Percentiles rank a stretch among this genome's conserved stretches.
These are phyloP conservation scores for Rhagium mordax DNA, from an alignment of 2,888 invertebrate genomes.

Conservation along the genomic window DNA sequence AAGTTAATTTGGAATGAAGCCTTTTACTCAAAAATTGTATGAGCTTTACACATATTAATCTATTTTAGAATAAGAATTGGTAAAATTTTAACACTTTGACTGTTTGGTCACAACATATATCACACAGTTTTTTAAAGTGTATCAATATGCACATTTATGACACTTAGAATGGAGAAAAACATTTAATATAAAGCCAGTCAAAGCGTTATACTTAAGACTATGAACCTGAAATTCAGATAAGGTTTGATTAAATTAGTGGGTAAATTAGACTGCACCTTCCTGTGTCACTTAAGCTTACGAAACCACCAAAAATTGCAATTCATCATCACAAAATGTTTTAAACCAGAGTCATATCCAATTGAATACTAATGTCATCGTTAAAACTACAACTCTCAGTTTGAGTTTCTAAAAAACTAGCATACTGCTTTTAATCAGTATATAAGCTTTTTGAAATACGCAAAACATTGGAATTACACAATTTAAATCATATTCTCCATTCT, in stretches of 20 bases:
- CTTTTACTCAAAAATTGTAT: constrained; percentile 11
- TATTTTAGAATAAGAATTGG: constrained; percentile 34
- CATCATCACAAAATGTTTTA: no score
- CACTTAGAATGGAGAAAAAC: constrained; percentile 28
- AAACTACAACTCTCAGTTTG: no score
- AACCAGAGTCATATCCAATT: no score
- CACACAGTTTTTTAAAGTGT: constrained; percentile 28
- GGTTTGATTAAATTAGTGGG: constrained; percentile 20
- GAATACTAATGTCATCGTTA: no score
- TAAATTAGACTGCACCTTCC: background rate
- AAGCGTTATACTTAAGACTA: constrained; percentile 32
- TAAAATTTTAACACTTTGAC: constrained; percentile 32
- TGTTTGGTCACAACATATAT: constrained; percentile 34
- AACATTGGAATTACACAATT: no score
- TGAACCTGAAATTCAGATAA: constrained; percentile 27
- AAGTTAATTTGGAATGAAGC: constrained; percentile 31
- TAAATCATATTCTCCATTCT: no score
- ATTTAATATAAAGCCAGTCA: constrained; percentile 31
- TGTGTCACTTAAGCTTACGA: no score
- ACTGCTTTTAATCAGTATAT: no score
- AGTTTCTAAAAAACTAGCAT: no score
- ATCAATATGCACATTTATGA: constrained; percentile 28
- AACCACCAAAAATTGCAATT: no score
- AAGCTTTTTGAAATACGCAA: no score
- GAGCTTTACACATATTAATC: constrained; percentile 27